phyloP scores from a whole-genome alignment of 2,113 vertebrate genomes.

The Cercopithecus mona region DNA sequence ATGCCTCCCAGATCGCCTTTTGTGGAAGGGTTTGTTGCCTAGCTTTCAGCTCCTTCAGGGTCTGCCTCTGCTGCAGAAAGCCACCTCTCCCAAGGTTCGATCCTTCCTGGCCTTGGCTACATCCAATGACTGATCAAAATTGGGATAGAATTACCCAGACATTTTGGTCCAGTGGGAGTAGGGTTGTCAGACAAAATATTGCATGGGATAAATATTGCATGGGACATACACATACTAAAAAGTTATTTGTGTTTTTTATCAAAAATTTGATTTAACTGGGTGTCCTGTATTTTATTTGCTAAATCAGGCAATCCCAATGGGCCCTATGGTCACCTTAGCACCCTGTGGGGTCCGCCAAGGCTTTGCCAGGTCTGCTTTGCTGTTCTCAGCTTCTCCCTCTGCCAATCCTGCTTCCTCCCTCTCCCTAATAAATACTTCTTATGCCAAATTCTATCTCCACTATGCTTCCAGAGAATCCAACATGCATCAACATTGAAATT shows the following conservation, averaged over 20 bases:
- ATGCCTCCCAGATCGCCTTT: background rate
- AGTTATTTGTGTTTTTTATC: background rate
- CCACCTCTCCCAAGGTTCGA: background rate
- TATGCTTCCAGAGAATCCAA: background rate
- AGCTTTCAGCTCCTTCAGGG: background rate
- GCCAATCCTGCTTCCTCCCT: background rate
- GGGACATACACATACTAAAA: background rate
- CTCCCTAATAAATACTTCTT: background rate
- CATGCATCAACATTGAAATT: background rate
- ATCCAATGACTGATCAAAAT: background rate
- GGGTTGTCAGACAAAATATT: background rate
- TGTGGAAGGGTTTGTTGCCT: background rate
- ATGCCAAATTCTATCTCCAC: background rate
- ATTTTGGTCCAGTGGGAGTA: background rate
- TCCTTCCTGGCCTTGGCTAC: background rate
- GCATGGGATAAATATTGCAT: background rate
- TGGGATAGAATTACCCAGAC: background rate
- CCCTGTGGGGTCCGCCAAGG: too few species aligned
- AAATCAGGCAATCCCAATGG: background rate
- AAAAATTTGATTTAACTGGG: background rate
- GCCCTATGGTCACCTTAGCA: background rate
- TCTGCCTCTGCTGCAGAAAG: background rate
- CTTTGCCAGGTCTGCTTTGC: background rate
- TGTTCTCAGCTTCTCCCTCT: background rate
- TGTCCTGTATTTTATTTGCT: background rate